Conservation (phyloP, 2,888 invertebrate species). For the Agriopis marginaria region DNA sequence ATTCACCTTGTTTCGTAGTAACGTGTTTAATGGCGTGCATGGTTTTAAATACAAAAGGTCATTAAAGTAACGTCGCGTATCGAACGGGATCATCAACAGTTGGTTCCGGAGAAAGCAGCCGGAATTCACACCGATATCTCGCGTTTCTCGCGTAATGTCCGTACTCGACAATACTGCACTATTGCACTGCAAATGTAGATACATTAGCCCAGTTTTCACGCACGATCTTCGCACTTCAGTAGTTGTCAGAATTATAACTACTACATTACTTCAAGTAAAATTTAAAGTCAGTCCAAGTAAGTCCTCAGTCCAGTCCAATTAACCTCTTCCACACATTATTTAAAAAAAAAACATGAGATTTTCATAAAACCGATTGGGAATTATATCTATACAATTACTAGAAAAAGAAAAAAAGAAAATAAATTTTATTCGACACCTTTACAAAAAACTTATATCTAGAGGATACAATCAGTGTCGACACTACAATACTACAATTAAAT, state of each 20-base stretch:
- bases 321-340: too few species aligned
- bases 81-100: conserved; percentile 52
- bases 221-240: conserved; percentile 7
- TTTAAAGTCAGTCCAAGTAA: too few species aligned
- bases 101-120: conserved; percentile 61
- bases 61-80: conserved; percentile 49
- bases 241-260: neutral
- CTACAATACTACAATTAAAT: too few species aligned
- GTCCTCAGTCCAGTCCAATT: too few species aligned
- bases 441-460: too few species aligned
- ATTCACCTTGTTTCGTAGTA: conserved; percentile 12
- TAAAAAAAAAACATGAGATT: too few species aligned
- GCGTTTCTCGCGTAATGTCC: conserved; percentile 30
- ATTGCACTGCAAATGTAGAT: conserved; percentile 26
- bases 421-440: too few species aligned
- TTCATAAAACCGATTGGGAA: too few species aligned
- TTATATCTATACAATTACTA: too few species aligned
- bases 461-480: too few species aligned
- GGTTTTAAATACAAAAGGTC: conserved; percentile 53
- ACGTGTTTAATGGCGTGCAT: conserved; percentile 3
- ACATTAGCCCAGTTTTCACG: conserved; percentile 34
- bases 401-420: too few species aligned
- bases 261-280: neutral
- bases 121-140: conserved; percentile 50
- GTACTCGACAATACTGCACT: conserved; percentile 31